A percentile compares a stretch with the other conserved stretches of the same genome.
phyloP scores from a whole-genome alignment of 1,140 invertebrate genomes.

The Nephila pilipes region DNA sequence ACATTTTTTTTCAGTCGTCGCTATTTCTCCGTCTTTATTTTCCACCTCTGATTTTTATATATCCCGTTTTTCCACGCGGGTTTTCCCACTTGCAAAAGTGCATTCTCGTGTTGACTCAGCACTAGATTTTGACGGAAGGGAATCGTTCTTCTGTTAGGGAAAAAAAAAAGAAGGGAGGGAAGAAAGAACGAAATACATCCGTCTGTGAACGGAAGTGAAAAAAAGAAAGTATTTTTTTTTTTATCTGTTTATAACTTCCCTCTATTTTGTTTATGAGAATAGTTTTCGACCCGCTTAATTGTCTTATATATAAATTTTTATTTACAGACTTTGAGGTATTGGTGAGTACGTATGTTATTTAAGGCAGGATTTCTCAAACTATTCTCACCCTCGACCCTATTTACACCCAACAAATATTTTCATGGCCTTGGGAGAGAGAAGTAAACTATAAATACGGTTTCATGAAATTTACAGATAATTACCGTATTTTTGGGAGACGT shows the following conservation, averaged over 20 bases:
- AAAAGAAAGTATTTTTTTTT: not conserved
- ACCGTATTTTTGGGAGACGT: no score
- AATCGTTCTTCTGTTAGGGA: not conserved
- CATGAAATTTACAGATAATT: no score
- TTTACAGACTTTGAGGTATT: no score
- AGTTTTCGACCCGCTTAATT: no score
- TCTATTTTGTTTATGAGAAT: no score
- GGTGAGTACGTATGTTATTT: no score
- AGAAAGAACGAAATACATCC: not conserved
- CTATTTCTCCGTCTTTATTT: not conserved
- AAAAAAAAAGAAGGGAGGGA: not conserved
- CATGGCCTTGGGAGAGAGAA: no score
- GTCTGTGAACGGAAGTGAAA: not conserved
- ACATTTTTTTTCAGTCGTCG: slow-evolving; percentile 23
- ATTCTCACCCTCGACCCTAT: no score
- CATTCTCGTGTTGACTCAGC: slow-evolving; percentile 66
- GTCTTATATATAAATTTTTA: no score
- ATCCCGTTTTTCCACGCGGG: slow-evolving; percentile 15
- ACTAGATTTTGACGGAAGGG: not conserved
- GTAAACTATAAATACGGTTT: no score
- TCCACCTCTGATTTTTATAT: slow-evolving; percentile 39
- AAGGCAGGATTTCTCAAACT: no score
- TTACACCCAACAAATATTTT: no score
- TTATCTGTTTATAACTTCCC: not conserved
- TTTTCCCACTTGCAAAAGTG: slow-evolving; percentile 40